Conservation (phyloP, 2,113 vertebrate genomes). For the Pseudolaguvia tuberculata region DNA sequence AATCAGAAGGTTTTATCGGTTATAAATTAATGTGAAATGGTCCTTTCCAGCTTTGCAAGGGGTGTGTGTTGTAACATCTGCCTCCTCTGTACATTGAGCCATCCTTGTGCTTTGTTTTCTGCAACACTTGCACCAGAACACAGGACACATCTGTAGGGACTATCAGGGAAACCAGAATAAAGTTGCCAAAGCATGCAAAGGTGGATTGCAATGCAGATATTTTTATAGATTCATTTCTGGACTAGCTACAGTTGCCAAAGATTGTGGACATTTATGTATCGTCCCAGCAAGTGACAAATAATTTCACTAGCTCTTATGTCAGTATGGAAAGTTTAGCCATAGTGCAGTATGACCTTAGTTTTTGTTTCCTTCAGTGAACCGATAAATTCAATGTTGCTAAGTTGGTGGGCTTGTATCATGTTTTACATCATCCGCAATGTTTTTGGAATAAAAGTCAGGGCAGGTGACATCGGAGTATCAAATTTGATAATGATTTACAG, state of each 20-base stretch:
- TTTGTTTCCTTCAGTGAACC: neutral
- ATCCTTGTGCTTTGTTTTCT: conserved; percentile 32
- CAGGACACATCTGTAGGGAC: conserved; percentile 24
- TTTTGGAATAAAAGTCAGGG: neutral
- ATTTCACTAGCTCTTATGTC: conserved; percentile 4
- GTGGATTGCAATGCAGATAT: neutral
- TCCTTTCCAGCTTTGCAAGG: conserved; percentile 4
- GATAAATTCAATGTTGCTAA: neutral
- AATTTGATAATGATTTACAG: neutral
- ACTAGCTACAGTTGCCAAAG: neutral
- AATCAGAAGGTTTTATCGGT: neutral
- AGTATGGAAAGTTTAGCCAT: conserved; percentile 12
- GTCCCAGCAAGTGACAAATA: conserved; percentile 18
- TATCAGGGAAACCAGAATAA: conserved; percentile 12
- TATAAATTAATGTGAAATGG: conserved; percentile 18
- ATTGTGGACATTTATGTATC: neutral
- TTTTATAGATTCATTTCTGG: neutral
- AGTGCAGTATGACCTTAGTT: neutral
- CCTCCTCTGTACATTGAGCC: conserved; percentile 36
- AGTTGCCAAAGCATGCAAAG: conserved; percentile 1
- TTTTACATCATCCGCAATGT: neutral
- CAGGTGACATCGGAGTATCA: neutral
- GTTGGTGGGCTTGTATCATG: neutral
- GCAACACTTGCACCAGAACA: conserved; percentile 43
- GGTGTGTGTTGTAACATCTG: conserved; percentile 30